Base-by-base conservation (phyloP, 2,113 vertebrate genomes). In the Hemiprocne comata region DNA sequence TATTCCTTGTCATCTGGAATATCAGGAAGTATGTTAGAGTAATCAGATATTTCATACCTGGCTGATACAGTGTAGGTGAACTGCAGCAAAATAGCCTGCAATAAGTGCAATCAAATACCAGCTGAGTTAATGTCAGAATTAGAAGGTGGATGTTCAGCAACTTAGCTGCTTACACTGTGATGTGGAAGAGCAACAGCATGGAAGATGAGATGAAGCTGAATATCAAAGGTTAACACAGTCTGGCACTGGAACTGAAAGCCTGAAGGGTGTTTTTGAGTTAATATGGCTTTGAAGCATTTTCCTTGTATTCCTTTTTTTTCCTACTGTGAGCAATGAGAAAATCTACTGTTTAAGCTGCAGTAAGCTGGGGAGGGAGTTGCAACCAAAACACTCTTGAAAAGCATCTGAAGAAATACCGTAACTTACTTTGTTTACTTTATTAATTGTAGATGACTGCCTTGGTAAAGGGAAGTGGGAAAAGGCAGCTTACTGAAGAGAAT, bases 271-370 rank as follows among this genome's bases (percentile, higher is more conserved):
- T 87, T 90, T 53, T 88, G 24, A 67, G 36, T 93, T 94, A 77
- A 65, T 67, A 66, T 60, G 33, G 44, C 85, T 97, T 94, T 95
- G 80, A 92, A 91, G 67, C 81, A 76, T 71, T 89, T 84, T 93
- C 34, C 61, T 86, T 90, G 66, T 94, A 77, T 90, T 87, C 44
- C 51, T 87, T 8, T 79, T 86, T 92, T 79, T 94, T 60, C 55
- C 40, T 76, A 29, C 33, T 42, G 20, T 79, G 88, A 94, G 76
- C 64, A 72, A 8, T 65, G 60, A 85, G 50, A 61, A 82, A 64
- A 76, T n/a, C 33, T 80, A 24, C 79, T 84, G 15, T 65, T 91
- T 46, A 81, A 75, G 38, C 46, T 6, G 4, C n/a, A 31, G 51
- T 84, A 84, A 72, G 23, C n/a, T 4, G 3, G 9, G 6, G 46